phyloP scores from a whole-genome alignment of 2,888 invertebrate genomes.

The Eudasyphora cyanicolor region DNA sequence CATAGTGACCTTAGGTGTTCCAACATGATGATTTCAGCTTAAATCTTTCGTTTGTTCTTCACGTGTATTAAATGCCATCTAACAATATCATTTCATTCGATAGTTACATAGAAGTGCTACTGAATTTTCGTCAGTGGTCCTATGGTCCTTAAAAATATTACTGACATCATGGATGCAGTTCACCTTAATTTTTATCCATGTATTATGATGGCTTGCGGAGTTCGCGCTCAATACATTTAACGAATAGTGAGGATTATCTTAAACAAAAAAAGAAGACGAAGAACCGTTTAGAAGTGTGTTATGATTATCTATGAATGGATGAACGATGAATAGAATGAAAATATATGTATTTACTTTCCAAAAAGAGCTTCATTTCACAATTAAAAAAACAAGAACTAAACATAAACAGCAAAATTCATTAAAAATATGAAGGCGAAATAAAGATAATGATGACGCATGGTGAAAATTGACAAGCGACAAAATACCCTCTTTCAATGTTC shows the following conservation, averaged over 20 bases:
- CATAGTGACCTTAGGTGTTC: conserved; percentile 2
- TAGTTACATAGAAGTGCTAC: not conserved
- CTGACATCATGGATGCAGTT: not conserved
- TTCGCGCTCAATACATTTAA: not conserved
- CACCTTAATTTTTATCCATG: too few species aligned
- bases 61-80: not conserved
- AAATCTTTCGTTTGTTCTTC: not conserved
- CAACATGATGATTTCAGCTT: conserved; percentile 69
- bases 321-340: too few species aligned
- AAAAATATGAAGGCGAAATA: too few species aligned
- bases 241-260: not conserved
- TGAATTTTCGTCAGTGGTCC: not conserved
- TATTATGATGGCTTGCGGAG: too few species aligned
- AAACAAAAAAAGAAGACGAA: not conserved
- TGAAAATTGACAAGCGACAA: too few species aligned
- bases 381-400: too few species aligned
- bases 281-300: not conserved
- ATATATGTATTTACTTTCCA: too few species aligned
- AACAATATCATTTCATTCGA: not conserved
- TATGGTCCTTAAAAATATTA: not conserved
- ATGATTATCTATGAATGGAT: too few species aligned
- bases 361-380: too few species aligned
- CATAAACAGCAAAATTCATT: too few species aligned
- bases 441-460: too few species aligned
- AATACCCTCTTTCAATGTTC: too few species aligned